phyloP scores from a whole-genome alignment of 2,797 vertebrate species.

The Lacerta agilis region DNA sequence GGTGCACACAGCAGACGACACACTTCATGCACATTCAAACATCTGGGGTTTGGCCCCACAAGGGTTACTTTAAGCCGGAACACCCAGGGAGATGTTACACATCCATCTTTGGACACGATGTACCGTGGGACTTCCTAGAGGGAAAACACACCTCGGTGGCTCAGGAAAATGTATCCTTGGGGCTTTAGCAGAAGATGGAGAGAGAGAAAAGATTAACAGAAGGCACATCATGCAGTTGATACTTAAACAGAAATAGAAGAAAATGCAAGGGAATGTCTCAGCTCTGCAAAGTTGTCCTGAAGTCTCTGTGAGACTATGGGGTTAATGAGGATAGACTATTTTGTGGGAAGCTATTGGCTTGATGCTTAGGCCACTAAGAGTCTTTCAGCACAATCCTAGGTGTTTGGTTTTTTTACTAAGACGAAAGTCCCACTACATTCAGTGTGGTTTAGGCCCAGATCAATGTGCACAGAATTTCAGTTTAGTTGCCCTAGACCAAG shows the following conservation, averaged over 20 bases:
- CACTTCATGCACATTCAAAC: slow-evolving; percentile 57
- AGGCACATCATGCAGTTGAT: slow-evolving; percentile 33
- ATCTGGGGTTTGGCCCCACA: slow-evolving; percentile 60
- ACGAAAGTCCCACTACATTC: background rate
- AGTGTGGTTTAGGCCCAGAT: background rate
- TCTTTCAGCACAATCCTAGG: background rate
- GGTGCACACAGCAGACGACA: slow-evolving; percentile 52
- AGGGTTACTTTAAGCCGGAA: slow-evolving; percentile 47
- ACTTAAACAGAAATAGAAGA: slow-evolving; percentile 46
- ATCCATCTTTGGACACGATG: slow-evolving; percentile 47
- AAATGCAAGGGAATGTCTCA: slow-evolving; percentile 45
- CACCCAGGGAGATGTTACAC: slow-evolving; percentile 52
- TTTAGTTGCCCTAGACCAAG: background rate
- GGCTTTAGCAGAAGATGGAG: slow-evolving; percentile 23
- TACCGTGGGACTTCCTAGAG: slow-evolving; percentile 1
- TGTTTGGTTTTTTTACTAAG: background rate
- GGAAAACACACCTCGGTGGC: slow-evolving; percentile 47
- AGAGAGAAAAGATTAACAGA: slow-evolving; percentile 35
- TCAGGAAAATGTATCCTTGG: slow-evolving; percentile 47
- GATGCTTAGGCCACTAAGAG: slow-evolving; percentile 1
- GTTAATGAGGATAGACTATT: slow-evolving; percentile 37
- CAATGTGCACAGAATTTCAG: background rate
- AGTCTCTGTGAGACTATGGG: slow-evolving; percentile 31
- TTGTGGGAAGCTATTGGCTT: background rate
- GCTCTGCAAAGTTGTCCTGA: slow-evolving; percentile 26